phyloP scores from a whole-genome alignment of 1,140 invertebrate genomes.

The Brachionus calyciflorus region DNA sequence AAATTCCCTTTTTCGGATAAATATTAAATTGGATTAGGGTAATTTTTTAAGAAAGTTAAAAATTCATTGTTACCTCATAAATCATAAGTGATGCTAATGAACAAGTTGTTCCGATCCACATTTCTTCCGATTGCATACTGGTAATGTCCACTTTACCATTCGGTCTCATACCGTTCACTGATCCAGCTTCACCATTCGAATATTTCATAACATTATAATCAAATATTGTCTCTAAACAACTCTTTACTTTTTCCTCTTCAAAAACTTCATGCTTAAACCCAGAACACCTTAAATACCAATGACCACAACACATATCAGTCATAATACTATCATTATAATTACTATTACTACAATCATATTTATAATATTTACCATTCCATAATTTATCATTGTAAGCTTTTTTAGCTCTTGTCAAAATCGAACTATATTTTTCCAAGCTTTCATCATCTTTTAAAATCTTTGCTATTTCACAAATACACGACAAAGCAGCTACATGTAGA shows the following conservation, averaged over 20 bases:
- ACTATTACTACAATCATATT: constrained; percentile 72
- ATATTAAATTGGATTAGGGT: constrained; percentile 47
- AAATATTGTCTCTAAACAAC: constrained; percentile 72
- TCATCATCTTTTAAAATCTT: constrained; percentile 67
- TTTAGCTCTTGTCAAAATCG: constrained; percentile 71
- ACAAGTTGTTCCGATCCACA: constrained; percentile 85
- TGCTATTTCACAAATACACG: too few relatives aligned
- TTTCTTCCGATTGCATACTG: constrained; percentile 81
- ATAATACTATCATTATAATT: constrained; percentile 72
- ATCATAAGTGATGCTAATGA: constrained; percentile 79
- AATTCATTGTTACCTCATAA: too few relatives aligned
- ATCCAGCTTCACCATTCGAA: constrained; percentile 74
- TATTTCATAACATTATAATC: constrained; percentile 79
- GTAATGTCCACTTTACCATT: constrained; percentile 70
- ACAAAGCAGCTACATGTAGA: too few relatives aligned
- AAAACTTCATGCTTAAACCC: constrained; percentile 57
- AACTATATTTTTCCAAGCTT: constrained; percentile 67
- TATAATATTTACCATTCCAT: constrained; percentile 83
- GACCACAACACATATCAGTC: constrained; percentile 85
- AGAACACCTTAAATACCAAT: constrained; percentile 76
- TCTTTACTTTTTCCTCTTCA: constrained; percentile 69
- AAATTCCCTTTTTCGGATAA: neutral
- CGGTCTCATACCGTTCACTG: constrained; percentile 81
- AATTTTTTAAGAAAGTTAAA: too few relatives aligned
- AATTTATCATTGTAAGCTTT: constrained; percentile 73